phyloP scores from a whole-genome alignment of 1,140 invertebrate genomes.

The Ips nitidus region DNA sequence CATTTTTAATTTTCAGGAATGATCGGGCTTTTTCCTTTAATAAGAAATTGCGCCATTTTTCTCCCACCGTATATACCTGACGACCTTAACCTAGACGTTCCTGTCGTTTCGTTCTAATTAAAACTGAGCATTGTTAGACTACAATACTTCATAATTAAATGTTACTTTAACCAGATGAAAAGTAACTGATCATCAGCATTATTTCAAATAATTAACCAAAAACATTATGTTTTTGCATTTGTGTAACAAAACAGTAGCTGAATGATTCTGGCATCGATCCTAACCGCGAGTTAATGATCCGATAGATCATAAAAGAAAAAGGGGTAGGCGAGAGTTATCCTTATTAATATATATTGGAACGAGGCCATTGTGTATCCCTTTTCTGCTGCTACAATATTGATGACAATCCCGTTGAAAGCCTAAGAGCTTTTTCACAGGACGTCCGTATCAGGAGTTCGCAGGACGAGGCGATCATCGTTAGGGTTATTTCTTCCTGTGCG shows the following conservation, averaged over 20 bases:
- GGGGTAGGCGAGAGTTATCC: conserved; percentile 25
- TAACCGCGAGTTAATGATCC: not conserved
- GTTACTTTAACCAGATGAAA: too few relatives aligned
- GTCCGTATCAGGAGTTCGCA: conserved; percentile 35
- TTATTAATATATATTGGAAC: conserved; percentile 37
- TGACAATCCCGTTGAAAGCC: conserved; percentile 35
- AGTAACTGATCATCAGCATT: too few relatives aligned
- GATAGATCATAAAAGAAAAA: conserved; percentile 26
- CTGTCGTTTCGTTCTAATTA: too few relatives aligned
- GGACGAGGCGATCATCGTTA: conserved; percentile 36
- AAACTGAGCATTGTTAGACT: too few relatives aligned
- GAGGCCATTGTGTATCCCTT: conserved; percentile 22
- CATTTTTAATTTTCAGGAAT: conserved; percentile 31
- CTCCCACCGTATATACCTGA: too few relatives aligned
- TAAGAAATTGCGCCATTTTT: conserved; percentile 21
- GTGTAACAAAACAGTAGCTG: too few relatives aligned
- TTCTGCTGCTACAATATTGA: conserved; percentile 36
- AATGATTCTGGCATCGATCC: too few relatives aligned
- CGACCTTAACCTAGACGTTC: too few relatives aligned
- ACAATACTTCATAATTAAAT: too few relatives aligned
- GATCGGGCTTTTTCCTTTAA: conserved; percentile 21
- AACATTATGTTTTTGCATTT: too few relatives aligned
- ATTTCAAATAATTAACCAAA: too few relatives aligned
- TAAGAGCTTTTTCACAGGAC: conserved; percentile 38
- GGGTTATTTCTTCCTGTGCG: conserved; percentile 35